Evolutionary conservation across 2,797 vertebrate species (phyloP).

Genomic region (Otolemur crassicaudatus): DNA sequence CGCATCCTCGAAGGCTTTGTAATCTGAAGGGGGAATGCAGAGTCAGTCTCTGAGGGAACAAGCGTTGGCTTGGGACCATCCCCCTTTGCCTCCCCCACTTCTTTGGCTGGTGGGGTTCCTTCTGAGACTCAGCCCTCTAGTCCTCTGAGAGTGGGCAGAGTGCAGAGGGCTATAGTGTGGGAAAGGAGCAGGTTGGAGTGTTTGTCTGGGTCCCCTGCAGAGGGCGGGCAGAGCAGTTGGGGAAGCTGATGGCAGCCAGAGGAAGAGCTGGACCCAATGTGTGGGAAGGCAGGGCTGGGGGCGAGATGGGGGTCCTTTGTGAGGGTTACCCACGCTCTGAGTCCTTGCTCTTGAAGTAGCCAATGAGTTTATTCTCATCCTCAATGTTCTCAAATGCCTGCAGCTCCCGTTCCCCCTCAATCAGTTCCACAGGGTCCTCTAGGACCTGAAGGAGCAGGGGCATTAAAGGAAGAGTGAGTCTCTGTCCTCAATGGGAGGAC

Average conservation of each 20-base stretch:
- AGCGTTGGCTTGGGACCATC: not conserved
- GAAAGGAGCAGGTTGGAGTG: not conserved
- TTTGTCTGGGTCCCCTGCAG: not conserved
- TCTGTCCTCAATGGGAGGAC: not conserved
- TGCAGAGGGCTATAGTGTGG: not conserved
- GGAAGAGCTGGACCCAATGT: not conserved
- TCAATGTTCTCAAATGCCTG: conserved; percentile 94
- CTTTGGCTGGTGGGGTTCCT: not conserved
- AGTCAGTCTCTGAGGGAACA: conserved; percentile 22
- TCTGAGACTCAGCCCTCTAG: not conserved
- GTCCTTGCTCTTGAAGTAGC: conserved; percentile 94
- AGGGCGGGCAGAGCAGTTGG: not conserved
- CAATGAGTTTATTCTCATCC: conserved; percentile 94
- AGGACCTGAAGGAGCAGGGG: conserved; percentile 90
- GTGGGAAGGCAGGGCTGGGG: not conserved
- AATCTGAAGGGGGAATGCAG: conserved; percentile 87
- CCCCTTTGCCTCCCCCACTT: not conserved
- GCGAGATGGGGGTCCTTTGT: not conserved
- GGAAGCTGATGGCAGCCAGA: not conserved
- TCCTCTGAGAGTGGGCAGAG: not conserved
- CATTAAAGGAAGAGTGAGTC: not conserved
- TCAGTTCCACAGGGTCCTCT: conserved; percentile 95
- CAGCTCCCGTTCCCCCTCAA: conserved; percentile 93
- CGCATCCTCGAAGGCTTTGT: conserved; percentile 92
- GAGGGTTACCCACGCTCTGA: conserved; percentile 90